Evolutionary conservation across 1,140 invertebrate species (phyloP).

Genomic region (Semibalanus balanoides): DNA sequence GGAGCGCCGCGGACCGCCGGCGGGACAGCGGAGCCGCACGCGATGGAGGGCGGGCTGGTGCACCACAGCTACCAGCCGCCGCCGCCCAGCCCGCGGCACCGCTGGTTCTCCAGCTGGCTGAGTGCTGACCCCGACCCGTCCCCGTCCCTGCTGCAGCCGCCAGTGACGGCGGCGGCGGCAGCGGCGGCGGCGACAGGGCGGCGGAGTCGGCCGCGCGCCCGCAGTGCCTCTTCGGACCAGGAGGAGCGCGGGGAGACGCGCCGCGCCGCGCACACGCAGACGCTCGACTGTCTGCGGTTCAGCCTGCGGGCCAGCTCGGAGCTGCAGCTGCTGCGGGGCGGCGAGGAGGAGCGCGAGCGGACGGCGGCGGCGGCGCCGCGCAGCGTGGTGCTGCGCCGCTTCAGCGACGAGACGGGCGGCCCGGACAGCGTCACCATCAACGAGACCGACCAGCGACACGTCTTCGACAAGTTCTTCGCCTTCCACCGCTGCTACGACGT

Average conservation of each 20-base stretch:
- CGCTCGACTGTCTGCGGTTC: background rate
- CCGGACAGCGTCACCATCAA: constrained; percentile 35
- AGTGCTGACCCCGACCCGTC: no score
- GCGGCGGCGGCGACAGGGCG: no score
- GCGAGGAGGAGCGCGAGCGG: no score
- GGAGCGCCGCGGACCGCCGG: no score
- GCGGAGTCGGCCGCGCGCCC: background rate
- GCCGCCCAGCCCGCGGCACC: background rate
- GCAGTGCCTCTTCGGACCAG: background rate
- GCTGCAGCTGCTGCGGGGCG: background rate
- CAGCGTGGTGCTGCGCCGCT: background rate
- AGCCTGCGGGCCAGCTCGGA: background rate
- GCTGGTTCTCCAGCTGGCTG: background rate
- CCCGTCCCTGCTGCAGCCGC: background rate
- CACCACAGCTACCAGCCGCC: background rate
- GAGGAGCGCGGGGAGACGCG: no score
- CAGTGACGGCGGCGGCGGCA: background rate
- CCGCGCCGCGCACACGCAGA: background rate
- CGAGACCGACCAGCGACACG: constrained; percentile 90
- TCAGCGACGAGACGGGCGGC: background rate
- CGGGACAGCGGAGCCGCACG: no score
- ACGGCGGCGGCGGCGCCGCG: no score
- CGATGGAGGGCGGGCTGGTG: background rate
- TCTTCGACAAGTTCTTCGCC: constrained; percentile 96
- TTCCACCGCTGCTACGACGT: constrained; percentile 98